These are phyloP conservation scores for Andrena camellia DNA, from an alignment of 2,888 invertebrate genomes.

Conservation along the genomic window DNA sequence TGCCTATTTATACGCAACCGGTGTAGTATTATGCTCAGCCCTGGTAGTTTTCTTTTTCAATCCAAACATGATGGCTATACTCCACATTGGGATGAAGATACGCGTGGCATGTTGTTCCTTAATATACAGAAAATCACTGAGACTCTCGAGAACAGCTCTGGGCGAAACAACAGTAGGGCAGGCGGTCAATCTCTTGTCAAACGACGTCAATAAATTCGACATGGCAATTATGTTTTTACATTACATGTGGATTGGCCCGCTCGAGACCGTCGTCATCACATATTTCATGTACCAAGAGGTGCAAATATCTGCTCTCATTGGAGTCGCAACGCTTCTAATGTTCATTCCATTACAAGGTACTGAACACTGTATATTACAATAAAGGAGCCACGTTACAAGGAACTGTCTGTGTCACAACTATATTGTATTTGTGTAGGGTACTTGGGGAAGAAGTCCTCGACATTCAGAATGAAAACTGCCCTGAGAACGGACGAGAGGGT, in stretches of 20 bases:
- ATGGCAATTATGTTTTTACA: slow-evolving; percentile 95
- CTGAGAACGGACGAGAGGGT: slow-evolving; percentile 95
- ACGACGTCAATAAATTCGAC: slow-evolving; percentile 97
- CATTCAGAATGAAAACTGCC: slow-evolving; percentile 92
- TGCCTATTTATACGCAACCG: slow-evolving; percentile 92
- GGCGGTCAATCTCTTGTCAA: slow-evolving; percentile 96
- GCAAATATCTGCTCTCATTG: slow-evolving; percentile 89
- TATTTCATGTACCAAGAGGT: slow-evolving; percentile 91
- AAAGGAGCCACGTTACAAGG: not conserved
- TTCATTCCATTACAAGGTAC: slow-evolving; percentile 91
- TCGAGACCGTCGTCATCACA: slow-evolving; percentile 92
- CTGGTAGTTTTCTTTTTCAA: slow-evolving; percentile 93
- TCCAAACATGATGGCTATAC: slow-evolving; percentile 94
- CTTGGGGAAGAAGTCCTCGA: slow-evolving; percentile 92
- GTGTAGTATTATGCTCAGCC: slow-evolving; percentile 91
- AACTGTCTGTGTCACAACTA: not conserved
- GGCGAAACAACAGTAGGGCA: slow-evolving; percentile 93
- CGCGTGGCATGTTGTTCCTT: slow-evolving; percentile 93
- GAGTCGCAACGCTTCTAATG: slow-evolving; percentile 89
- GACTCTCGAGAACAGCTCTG: slow-evolving; percentile 92
- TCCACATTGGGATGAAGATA: slow-evolving; percentile 94
- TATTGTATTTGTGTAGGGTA: slow-evolving; percentile 86
- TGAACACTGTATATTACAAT: not conserved
- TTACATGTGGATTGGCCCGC: slow-evolving; percentile 96
- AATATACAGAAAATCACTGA: slow-evolving; percentile 93